Percentiles rank a stretch among this genome's conserved stretches.
These are phyloP conservation scores for Embidobia sp. DNA, from an alignment of 2,888 invertebrate genomes.

Conservation along the genomic window DNA sequence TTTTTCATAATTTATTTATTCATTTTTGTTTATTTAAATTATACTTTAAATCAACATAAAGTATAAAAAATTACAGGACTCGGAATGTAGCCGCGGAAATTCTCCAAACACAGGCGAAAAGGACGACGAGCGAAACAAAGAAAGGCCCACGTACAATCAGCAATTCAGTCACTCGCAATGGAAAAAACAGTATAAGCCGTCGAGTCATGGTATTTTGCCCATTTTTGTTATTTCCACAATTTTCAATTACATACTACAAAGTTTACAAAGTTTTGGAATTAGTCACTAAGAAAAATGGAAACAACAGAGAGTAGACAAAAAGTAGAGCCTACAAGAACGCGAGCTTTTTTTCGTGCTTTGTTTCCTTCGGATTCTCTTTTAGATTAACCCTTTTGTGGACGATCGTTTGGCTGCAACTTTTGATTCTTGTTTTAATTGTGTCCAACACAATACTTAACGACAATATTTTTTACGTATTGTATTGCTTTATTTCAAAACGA, in stretches of 20 bases:
- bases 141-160: slow-evolving; percentile 75
- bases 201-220: slow-evolving; percentile 73
- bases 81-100: slow-evolving; percentile 80
- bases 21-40: too few species aligned
- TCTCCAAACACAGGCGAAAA: slow-evolving; percentile 79
- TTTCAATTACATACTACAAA: slow-evolving; percentile 34
- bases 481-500: too few species aligned
- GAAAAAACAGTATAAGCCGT: slow-evolving; percentile 78
- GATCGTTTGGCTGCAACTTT: too few species aligned
- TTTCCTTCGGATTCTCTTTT: slow-evolving; percentile 15
- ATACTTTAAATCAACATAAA: too few species aligned
- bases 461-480: too few species aligned
- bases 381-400: slow-evolving; percentile 58
- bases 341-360: slow-evolving; percentile 1
- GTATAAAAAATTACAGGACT: slow-evolving; percentile 71
- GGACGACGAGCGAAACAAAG: slow-evolving; percentile 76
- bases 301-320: slow-evolving; percentile 7
- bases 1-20: too few species aligned
- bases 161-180: slow-evolving; percentile 75
- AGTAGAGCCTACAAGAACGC: slow-evolving; percentile 8
- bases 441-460: too few species aligned
- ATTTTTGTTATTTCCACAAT: slow-evolving; percentile 42
- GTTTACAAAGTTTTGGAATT: slow-evolving; percentile 21
- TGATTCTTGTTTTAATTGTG: too few species aligned
- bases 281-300: slow-evolving; percentile 27